phyloP scores from a whole-genome alignment of 2,888 invertebrate genomes.

The Cosmia trapezina region DNA sequence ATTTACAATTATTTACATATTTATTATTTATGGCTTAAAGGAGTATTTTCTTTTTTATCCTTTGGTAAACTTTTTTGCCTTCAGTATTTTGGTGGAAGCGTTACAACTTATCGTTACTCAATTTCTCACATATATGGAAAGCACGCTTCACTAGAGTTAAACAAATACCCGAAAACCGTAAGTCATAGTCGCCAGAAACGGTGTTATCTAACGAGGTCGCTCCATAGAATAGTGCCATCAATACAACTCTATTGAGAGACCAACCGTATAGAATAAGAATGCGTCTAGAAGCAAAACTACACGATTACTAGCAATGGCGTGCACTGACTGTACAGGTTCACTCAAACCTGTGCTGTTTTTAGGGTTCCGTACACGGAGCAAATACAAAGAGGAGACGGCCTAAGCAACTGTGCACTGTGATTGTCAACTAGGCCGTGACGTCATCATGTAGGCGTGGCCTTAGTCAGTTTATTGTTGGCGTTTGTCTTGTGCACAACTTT shows the following conservation, averaged over 20 bases:
- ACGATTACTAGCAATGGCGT: no score
- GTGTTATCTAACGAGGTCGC: slow-evolving; percentile 23
- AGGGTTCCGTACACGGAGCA: no score
- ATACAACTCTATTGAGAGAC: slow-evolving; percentile 42
- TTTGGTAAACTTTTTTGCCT: neutral
- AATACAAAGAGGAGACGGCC: no score
- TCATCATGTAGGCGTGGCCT: no score
- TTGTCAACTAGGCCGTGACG: no score
- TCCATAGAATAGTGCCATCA: slow-evolving; percentile 47
- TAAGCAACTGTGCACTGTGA: no score
- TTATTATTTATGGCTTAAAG: neutral
- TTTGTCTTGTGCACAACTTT: no score
- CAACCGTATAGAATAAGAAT: slow-evolving; percentile 4
- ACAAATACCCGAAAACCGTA: slow-evolving; percentile 19
- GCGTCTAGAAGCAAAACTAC: neutral
- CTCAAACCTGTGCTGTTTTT: no score
- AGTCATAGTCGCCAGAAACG: slow-evolving; percentile 28
- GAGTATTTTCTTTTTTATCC: neutral
- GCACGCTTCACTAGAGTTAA: neutral
- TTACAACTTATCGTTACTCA: neutral
- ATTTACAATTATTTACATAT: neutral
- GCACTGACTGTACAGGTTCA: no score
- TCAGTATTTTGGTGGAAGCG: neutral
- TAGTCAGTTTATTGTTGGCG: no score
- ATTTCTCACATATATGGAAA: neutral